phyloP scores from a whole-genome alignment of 2,797 vertebrate species.

The Gila robusta region DNA sequence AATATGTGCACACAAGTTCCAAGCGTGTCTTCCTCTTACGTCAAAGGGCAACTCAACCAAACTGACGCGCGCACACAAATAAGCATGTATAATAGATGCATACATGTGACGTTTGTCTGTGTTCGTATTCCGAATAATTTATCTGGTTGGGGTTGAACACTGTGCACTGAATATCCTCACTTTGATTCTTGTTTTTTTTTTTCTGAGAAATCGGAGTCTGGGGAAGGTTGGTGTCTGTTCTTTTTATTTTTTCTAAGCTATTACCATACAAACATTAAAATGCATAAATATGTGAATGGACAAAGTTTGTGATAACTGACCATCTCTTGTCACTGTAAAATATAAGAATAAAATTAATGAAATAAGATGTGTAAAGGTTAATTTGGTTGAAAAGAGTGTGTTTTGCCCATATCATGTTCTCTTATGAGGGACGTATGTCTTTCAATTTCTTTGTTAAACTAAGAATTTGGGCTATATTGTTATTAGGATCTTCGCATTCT shows the following conservation, averaged over 20 bases:
- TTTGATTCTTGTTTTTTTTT: conserved; percentile 67
- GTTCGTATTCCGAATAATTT: conserved; percentile 57
- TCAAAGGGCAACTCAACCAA: conserved; percentile 69
- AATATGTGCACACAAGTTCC: conserved; percentile 71
- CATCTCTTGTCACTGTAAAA: conserved; percentile 82
- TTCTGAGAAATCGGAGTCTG: conserved; percentile 63
- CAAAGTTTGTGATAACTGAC: conserved; percentile 73
- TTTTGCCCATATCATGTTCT: not conserved
- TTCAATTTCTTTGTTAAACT: not conserved
- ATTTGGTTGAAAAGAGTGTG: conserved; percentile 39
- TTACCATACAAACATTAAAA: conserved; percentile 79
- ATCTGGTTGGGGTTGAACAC: conserved; percentile 78
- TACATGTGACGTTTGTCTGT: conserved; percentile 74
- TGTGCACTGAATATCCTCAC: conserved; percentile 81
- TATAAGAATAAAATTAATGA: conserved; percentile 69
- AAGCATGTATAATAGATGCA: conserved; percentile 72
- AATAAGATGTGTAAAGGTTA: conserved; percentile 69
- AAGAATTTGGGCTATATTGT: not conserved
- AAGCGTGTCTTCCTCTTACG: conserved; percentile 73
- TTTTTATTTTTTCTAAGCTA: conserved; percentile 70
- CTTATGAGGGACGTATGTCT: not conserved
- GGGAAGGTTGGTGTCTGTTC: conserved; percentile 72
- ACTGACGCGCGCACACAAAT: conserved; percentile 68
- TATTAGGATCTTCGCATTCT: not conserved
- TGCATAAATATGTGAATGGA: conserved; percentile 79